These are phyloP conservation scores for Apodemus agrarius DNA, from an alignment of 2,797 vertebrate genomes.

Conservation along the genomic window DNA sequence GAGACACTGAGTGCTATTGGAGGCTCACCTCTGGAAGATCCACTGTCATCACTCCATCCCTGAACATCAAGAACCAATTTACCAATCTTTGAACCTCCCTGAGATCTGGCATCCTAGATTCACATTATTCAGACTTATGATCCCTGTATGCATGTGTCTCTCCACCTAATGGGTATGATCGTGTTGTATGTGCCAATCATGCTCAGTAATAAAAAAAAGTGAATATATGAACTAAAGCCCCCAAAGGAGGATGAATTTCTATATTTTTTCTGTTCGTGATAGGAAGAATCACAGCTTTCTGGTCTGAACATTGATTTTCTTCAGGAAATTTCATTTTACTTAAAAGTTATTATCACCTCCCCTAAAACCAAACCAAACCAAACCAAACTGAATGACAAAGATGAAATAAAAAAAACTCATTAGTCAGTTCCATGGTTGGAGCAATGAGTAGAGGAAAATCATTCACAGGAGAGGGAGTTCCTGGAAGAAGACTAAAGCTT, in stretches of 20 bases:
- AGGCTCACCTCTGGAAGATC: background rate
- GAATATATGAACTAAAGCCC: background rate
- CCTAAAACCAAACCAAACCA: background rate
- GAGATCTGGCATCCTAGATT: background rate
- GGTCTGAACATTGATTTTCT: background rate
- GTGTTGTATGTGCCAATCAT: accelerated
- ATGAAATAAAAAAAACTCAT: background rate
- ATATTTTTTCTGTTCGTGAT: background rate
- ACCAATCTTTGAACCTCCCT: background rate
- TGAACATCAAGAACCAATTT: background rate
- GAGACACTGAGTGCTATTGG: background rate
- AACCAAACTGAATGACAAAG: background rate
- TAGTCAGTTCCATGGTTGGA: background rate
- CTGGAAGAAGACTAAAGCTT: background rate
- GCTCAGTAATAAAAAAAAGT: background rate
- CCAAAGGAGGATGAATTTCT: background rate
- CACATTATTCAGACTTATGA: accelerated
- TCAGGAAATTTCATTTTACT: background rate
- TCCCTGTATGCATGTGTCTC: background rate
- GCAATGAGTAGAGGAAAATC: background rate
- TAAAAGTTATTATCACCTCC: background rate
- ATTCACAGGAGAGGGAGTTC: background rate
- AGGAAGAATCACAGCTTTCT: background rate
- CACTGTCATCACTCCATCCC: background rate
- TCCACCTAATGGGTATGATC: background rate